These are phyloP conservation scores for Rhincodon typus DNA, from an alignment of 2,797 vertebrate genomes.

Conservation along the genomic window DNA sequence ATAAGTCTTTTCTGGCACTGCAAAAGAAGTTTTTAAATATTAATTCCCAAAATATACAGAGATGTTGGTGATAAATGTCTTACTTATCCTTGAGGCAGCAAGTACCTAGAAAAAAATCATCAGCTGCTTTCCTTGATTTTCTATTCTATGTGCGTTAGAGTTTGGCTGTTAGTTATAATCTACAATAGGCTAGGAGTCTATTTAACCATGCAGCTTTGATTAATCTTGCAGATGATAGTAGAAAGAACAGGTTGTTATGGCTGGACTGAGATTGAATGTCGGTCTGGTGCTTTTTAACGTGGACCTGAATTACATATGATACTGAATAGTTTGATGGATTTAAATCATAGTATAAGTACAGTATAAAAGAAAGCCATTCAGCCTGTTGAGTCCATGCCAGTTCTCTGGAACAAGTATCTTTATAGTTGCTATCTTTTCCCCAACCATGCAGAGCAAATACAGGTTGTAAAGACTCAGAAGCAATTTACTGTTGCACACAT, in stretches of 20 bases:
- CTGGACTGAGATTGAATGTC: background rate
- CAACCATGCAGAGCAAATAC: background rate
- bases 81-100: background rate
- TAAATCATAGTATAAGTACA: background rate
- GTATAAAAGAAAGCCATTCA: too few species aligned
- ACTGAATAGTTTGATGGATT: background rate
- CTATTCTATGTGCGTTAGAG: background rate
- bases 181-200: background rate
- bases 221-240: background rate
- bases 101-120: background rate
- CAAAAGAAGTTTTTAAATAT: background rate
- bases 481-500: background rate
- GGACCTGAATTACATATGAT: background rate
- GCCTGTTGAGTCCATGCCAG: too few species aligned
- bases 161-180: background rate
- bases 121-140: background rate
- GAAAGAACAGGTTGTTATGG: background rate
- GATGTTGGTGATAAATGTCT: background rate
- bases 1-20: background rate
- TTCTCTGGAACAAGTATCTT: background rate
- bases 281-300: background rate
- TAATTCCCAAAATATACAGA: background rate
- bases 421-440: background rate
- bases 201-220: background rate
- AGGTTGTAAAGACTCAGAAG: background rate